Percentiles rank a stretch among this genome's conserved stretches.
These are phyloP conservation scores for Halcyon leucocephala DNA, from an alignment of 2,797 vertebrate genomes.

Conservation along the genomic window DNA sequence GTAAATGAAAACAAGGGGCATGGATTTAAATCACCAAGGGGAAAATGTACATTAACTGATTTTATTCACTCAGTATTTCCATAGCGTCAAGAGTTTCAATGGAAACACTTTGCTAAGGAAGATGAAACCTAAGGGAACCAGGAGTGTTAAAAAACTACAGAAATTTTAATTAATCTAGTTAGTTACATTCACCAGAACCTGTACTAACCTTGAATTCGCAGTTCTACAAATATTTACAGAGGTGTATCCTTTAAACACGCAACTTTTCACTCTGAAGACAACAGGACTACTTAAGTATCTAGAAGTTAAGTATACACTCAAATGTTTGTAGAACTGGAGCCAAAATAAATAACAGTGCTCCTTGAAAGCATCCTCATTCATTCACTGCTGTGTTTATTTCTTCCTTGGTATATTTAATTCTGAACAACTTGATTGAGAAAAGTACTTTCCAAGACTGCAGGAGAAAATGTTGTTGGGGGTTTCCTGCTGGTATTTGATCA, in stretches of 20 bases:
- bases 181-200: neutral
- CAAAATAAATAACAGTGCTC: slow-evolving; percentile 19
- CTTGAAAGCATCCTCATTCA: neutral
- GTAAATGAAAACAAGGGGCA: neutral
- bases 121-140: neutral
- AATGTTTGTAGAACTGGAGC: slow-evolving; percentile 28
- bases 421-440: neutral
- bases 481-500: neutral
- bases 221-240: slow-evolving; percentile 6
- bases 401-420: neutral
- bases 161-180: neutral
- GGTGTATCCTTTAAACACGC: neutral
- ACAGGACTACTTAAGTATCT: neutral
- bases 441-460: neutral
- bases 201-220: neutral
- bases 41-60: neutral
- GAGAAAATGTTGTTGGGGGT: neutral
- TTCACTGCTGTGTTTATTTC: neutral
- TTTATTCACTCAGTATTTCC: neutral
- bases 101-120: neutral
- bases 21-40: neutral
- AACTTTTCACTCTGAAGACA: slow-evolving; percentile 3
- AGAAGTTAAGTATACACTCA: slow-evolving; percentile 16
- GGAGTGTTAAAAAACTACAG: neutral
- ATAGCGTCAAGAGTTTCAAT: neutral